These are phyloP conservation scores for Meriones psammophilus DNA, from an alignment of 2,797 vertebrate species.

Conservation along the genomic window DNA sequence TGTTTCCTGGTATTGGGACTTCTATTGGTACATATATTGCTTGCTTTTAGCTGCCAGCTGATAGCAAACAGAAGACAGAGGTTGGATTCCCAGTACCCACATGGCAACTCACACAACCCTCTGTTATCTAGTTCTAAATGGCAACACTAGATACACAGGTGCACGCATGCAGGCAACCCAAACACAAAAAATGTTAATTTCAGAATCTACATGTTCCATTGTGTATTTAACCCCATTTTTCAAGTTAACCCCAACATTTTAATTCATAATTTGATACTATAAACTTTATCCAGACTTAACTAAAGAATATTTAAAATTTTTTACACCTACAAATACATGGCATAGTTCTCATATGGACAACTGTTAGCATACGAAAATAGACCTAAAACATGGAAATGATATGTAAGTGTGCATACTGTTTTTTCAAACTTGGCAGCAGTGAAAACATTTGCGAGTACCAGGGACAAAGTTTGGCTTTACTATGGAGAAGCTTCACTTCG, in stretches of 20 bases:
- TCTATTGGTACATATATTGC: not conserved
- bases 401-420: not conserved
- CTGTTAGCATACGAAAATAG: conserved; percentile 15
- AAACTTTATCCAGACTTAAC: conserved; percentile 7
- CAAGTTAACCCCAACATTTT: not conserved
- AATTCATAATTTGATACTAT: not conserved
- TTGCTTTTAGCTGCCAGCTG: not conserved
- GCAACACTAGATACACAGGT: not conserved
- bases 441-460: not conserved
- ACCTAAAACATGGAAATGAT: not conserved
- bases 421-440: not conserved
- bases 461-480: not conserved
- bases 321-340: not conserved
- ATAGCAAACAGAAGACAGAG: not conserved
- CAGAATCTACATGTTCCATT: not conserved
- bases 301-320: not conserved
- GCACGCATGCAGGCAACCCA: not conserved
- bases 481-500: not conserved
- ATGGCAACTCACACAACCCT: not conserved
- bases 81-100: not conserved
- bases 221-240: not conserved
- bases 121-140: not conserved
- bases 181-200: not conserved
- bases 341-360: conserved; percentile 13
- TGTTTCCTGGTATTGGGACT: not conserved